These are phyloP conservation scores for Hyperopisus bebe DNA, from an alignment of 2,113 vertebrate genomes.

Conservation along the genomic window DNA sequence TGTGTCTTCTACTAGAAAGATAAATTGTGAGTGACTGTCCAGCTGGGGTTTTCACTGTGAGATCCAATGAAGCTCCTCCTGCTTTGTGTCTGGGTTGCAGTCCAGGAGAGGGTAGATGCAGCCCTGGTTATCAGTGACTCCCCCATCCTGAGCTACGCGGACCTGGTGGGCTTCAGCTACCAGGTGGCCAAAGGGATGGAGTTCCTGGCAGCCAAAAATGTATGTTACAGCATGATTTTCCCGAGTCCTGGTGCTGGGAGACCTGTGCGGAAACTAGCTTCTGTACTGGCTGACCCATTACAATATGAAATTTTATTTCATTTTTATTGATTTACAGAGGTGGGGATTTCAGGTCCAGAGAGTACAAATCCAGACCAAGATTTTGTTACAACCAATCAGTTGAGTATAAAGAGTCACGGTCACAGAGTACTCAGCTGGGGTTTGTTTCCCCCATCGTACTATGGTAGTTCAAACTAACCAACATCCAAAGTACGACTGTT, in stretches of 20 bases:
- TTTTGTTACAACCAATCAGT: too few species aligned
- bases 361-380: too few species aligned
- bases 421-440: too few species aligned
- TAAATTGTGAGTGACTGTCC: background rate
- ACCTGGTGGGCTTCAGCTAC: conserved; percentile 92
- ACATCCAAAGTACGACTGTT: too few species aligned
- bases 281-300: background rate
- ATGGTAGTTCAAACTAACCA: too few species aligned
- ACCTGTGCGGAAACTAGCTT: background rate
- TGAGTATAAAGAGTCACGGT: too few species aligned
- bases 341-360: too few species aligned
- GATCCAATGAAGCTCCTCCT: background rate
- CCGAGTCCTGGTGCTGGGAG: background rate
- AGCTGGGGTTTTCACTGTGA: background rate
- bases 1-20: background rate
- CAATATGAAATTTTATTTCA: background rate
- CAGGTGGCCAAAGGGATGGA: conserved; percentile 98
- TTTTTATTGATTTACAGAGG: background rate
- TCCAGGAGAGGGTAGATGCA: conserved; percentile 66
- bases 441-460: too few species aligned
- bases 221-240: conserved; percentile 42
- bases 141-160: conserved; percentile 76
- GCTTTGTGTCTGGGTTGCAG: conserved; percentile 49
- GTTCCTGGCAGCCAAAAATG: conserved; percentile 94
- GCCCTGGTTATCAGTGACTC: conserved; percentile 78